Evolutionary conservation across 2,113 vertebrate species (phyloP).

Genomic region (Solea senegalensis): DNA sequence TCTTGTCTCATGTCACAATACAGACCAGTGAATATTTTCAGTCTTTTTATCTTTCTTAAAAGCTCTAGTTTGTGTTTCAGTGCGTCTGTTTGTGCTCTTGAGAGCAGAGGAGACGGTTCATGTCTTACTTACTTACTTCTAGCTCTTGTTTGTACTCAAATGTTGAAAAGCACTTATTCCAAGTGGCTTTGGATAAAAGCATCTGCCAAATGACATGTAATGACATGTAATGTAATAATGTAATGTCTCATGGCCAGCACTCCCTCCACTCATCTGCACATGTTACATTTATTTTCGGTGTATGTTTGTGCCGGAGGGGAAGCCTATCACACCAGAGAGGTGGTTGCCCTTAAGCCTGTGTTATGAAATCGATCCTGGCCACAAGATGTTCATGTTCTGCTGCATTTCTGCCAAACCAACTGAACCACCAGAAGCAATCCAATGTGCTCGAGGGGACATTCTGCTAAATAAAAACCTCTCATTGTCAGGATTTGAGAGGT

Average conservation of each 20-base stretch:
- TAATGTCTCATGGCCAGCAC: constrained; percentile 19
- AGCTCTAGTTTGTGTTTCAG: not conserved
- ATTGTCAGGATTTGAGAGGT: not conserved
- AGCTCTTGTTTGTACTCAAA: no score
- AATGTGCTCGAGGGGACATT: not conserved
- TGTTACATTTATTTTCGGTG: constrained; percentile 26
- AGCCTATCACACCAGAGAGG: constrained; percentile 21
- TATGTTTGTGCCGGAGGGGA: constrained; percentile 33
- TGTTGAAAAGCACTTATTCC: no score
- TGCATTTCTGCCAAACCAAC: constrained; percentile 4
- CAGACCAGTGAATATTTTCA: not conserved
- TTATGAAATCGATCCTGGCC: constrained; percentile 44
- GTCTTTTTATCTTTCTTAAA: not conserved
- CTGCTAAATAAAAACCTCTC: not conserved
- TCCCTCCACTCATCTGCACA: constrained; percentile 31
- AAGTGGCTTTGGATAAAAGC: no score
- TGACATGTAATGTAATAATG: no score
- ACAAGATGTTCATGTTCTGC: constrained; percentile 37
- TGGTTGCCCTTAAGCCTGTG: constrained; percentile 36
- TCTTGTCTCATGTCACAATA: no score
- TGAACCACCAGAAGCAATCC: constrained; percentile 10
- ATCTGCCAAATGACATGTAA: no score
- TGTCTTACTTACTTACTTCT: not conserved
- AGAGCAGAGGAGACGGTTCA: not conserved
- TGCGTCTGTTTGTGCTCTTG: constrained; percentile 20